Evolutionary conservation across 2,113 vertebrate species (phyloP).

Genomic region (Arothron firmamentum): DNA sequence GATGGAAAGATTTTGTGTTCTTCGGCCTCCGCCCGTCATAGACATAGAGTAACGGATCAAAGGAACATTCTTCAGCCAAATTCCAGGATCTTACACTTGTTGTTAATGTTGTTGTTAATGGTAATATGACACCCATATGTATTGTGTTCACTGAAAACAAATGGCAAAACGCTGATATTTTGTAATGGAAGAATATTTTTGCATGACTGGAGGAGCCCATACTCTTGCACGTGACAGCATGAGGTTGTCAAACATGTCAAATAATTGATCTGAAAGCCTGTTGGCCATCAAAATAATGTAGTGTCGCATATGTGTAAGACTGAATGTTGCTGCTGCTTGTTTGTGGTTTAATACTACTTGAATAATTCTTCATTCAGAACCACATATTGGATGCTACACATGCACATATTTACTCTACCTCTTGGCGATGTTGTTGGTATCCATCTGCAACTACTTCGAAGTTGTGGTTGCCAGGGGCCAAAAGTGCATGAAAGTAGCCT

Average conservation of each 20-base stretch:
- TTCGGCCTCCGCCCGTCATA: slow-evolving; percentile 56
- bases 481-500: slow-evolving; percentile 88
- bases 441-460: slow-evolving; percentile 88
- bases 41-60: slow-evolving; percentile 31
- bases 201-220: background rate
- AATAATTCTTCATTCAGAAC: background rate
- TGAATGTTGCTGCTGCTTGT: too few relatives aligned
- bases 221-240: too few relatives aligned
- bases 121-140: background rate
- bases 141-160: background rate
- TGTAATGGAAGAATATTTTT: background rate
- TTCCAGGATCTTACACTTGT: background rate
- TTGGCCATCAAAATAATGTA: too few relatives aligned
- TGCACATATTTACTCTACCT: slow-evolving; percentile 69
- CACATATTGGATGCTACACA: background rate
- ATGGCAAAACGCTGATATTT: background rate
- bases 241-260: too few relatives aligned
- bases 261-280: background rate
- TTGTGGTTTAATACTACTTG: background rate
- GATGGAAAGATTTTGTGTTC: slow-evolving; percentile 62
- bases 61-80: too few relatives aligned
- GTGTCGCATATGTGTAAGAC: too few relatives aligned
- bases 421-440: slow-evolving; percentile 86
- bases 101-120: background rate
- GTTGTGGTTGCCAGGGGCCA: slow-evolving; percentile 87